Evolutionary conservation across 2,888 invertebrate genomes (phyloP), one percentile per base, ranked within the genome.

Genomic region (Catocala sponsa): DNA sequence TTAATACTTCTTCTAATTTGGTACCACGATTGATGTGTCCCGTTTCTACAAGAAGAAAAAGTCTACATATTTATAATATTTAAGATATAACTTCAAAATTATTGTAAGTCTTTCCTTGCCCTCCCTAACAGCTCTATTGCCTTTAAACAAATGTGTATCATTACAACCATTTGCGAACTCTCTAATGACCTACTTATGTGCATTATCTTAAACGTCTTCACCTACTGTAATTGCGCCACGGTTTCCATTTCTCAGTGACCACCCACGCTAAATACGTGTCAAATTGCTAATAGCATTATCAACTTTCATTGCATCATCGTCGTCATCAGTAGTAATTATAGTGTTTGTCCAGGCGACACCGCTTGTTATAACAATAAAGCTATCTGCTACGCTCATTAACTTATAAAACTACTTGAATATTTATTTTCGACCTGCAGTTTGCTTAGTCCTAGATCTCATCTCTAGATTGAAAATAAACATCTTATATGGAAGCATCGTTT

Each of bases 301-400:
- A 91, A 89, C 91, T 92, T 91, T 92, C 89, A 77, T 94, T 92
- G 89, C 92, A 90, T 92, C 91, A 92, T 87, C 86, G 74, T 75
- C 74, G 77, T 79, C 86, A 83, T 84, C 82, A 77, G 73, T 80
- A 81, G 83, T 84, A 87, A 88, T 90, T 88, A 87, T 79, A 84
- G 74, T 85, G 86, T 88, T 90, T 90, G 87, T 86, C 84, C 85
- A 83, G 76, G 78, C 77, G 78, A 80, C 83, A 84, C 80, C 78
- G 81, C 77, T 85, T 87, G 89, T 82, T 87, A 84, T 82, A 89
- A 87, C 87, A 88, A 91, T 90, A 88, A 84, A 83, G 81, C 79
- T 85, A 87, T 90, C 88, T 91, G 91, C 78, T 88, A 82, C 76
- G 80, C 83, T 89, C 89, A 86, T 91, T 87, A 91, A 84, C 80